phyloP scores from a whole-genome alignment of 2,888 invertebrate genomes.

The Idaea dimidiata region DNA sequence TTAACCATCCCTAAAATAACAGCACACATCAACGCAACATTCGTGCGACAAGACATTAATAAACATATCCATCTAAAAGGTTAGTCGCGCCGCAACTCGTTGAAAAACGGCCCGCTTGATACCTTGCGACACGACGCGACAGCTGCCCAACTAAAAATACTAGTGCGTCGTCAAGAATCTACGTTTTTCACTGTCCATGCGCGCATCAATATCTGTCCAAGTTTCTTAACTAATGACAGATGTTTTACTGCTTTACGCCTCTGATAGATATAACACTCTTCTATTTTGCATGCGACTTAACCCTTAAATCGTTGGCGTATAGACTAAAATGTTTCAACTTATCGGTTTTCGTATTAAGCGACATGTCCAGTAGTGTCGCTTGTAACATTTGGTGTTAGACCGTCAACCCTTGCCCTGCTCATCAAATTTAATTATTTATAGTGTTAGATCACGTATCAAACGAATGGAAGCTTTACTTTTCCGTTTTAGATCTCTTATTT shows the following conservation, averaged over 20 bases:
- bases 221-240: constrained; percentile 78
- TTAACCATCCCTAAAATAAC: not conserved
- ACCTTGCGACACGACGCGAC: constrained; percentile 58
- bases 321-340: not conserved
- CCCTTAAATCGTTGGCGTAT: not conserved
- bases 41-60: constrained; percentile 20
- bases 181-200: constrained; percentile 78
- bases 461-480: not conserved
- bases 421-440: constrained; percentile 7
- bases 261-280: constrained; percentile 22
- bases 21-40: not conserved
- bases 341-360: not conserved
- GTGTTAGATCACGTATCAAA: constrained; percentile 3
- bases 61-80: constrained; percentile 34
- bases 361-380: not conserved
- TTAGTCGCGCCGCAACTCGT: constrained; percentile 39
- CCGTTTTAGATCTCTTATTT: too few relatives aligned
- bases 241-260: constrained; percentile 74
- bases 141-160: constrained; percentile 72
- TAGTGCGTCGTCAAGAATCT: constrained; percentile 65
- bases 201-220: constrained; percentile 76
- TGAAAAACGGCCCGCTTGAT: constrained; percentile 53
- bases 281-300: not conserved
- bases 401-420: not conserved
- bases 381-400: not conserved